Evolutionary conservation across 2,888 invertebrate species (phyloP), one percentile per base, ranked within the genome.

Genomic region (Deladenus siricidicola): DNA sequence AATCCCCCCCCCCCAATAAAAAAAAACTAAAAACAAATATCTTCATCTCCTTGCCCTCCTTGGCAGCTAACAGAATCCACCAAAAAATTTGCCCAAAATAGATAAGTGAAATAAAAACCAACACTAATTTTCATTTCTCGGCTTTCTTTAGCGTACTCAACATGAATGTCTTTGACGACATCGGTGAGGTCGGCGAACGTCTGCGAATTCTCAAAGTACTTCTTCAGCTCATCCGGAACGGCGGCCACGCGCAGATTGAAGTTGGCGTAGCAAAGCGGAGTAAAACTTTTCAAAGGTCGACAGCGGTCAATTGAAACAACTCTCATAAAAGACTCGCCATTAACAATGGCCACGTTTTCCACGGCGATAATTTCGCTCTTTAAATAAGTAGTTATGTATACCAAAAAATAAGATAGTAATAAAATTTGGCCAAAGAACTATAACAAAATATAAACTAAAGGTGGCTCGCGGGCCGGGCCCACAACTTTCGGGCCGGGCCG

Each of bases 281-380:
- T 30, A 26, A 56, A 49, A 10, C 26, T 28, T 29, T 49, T 53
- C 17, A 51, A 26, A 26, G 43, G 60, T 14, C 69, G 70, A 48
- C 69, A 70, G 4, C 44, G 21, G 4, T 58, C 52, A 10, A 52
- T 3, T 0, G 55, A 30, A 21, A 58, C 49, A 23, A 72, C n/a
- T n/a, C n/a, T n/a, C n/a, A n/a, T n/a, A n/a, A n/a, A n/a, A n/a
- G n/a, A n/a, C n/a, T n/a, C n/a, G n/a, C n/a, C n/a, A n/a, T n/a
- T n/a, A n/a, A n/a, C n/a, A n/a, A n/a, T n/a, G n/a, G n/a, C 68
- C n/a, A 59, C 43, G 47, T 42, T 51, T 21, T 70, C 60, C 23
- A 68, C 60, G 14, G 70, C 70, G 21, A 47, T 66, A 48, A 69
- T 70, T 10, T 55, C 63, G 28, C 56, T 60, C 68, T 68, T 26